Percentiles rank a stretch among this genome's conserved stretches.
Conservation (phyloP, 1,140 invertebrate species). For the Octopus sinensis region DNA sequence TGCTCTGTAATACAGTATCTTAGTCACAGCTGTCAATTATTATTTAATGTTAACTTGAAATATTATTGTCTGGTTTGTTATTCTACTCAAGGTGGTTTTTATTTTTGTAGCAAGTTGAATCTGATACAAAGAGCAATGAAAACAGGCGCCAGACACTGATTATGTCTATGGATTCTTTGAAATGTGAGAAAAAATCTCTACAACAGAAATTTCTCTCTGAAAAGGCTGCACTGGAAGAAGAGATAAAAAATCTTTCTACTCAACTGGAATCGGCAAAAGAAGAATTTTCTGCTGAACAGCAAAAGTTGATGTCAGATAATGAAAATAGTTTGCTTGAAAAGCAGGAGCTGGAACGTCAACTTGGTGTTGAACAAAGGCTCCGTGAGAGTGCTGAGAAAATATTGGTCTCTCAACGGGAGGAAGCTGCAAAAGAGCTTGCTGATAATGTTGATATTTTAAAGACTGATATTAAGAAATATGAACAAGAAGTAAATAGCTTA, state of each 20-base stretch:
- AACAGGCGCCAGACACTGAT: neutral
- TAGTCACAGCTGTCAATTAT: no score
- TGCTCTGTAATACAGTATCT: no score
- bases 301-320: neutral
- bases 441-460: neutral
- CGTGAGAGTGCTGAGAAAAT: neutral
- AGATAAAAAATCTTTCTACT: neutral
- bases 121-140: neutral
- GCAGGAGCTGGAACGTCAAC: neutral
- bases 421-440: neutral
- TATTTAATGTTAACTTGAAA: no score
- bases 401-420: neutral
- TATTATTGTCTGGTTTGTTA: no score
- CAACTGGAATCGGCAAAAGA: neutral
- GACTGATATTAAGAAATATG: neutral
- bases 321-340: neutral
- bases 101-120: neutral
- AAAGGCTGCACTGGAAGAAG: neutral
- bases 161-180: neutral
- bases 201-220: neutral
- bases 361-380: neutral
- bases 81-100: neutral
- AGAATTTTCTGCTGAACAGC: neutral
- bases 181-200: neutral
- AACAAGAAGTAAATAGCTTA: neutral